Evolutionary conservation across 2,888 invertebrate species (phyloP), one percentile per base, ranked within the genome.

Genomic region (Argyresthia albistria): DNA sequence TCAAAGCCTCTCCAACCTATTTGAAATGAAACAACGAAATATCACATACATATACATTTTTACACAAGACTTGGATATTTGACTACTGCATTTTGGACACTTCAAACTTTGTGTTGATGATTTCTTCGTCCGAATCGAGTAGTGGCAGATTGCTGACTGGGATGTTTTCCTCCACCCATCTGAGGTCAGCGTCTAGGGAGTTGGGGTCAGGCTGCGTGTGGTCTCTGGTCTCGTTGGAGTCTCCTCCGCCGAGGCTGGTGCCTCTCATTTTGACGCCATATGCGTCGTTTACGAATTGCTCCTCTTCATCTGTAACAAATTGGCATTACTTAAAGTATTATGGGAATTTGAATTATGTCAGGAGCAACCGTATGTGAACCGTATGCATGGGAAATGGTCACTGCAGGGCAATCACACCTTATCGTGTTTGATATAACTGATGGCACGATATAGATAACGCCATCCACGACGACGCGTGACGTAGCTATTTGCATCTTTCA

Each of bases 81-180:
- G 25, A 45, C 14, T 77, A 95, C 88, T 95, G 95, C 95, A 95
- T 95, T 84, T 95, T 95, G 51, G 94, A 95, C 59, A 95, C 93
- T 86, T 95, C 95, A 75, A 95, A 95, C 77, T 93, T 93, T 1
- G 95, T 94, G 64, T 92, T 94, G 64, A 95, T 92, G 52, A 95
- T 91, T 81, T 95, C 95, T 81, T 95, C 95, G 67, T 89, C 95
- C 86, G 70, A 95, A 76, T 69, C 95, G 76, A 62, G 91, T 82
- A 74, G 92, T 61, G 66, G 94, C 76, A 64, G 91, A 71, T 94
- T 90, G 56, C 93, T 90, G 35, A 93, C 90, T 0, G 96, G 96
- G 60, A 98, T 97, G 76, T 98, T 95, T 62, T 97, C 97, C 71
- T 98, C 97, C 7, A 98, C 94, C 97, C 97, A 98, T 68, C 95